Base-by-base conservation (phyloP, 2,888 invertebrate genomes). In the Muscina levida region DNA sequence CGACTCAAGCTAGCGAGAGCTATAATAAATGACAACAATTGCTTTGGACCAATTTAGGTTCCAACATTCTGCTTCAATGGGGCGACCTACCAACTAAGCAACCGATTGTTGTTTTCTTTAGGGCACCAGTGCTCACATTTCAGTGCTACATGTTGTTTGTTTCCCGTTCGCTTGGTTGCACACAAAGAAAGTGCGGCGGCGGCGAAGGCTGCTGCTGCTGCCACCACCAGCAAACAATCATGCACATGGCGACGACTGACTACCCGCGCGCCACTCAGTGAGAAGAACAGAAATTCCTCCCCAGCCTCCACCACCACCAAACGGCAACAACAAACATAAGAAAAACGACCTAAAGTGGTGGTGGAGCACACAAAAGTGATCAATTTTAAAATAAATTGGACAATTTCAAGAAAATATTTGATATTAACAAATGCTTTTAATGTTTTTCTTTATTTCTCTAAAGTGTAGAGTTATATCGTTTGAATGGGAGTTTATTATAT, bases 341-440 rank as follows among this genome's bases (percentile, higher is more conserved):
- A 53, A 53, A 53, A 53, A 53, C 53, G 53, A 22, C 24, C 13
- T 24, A 53, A 53, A 53, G 22, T 53, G 22, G 24, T 53, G 22
- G 8, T 53, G 53, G 24, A 53, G 53, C 22, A 53, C 53, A 53
- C 53, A 53, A 53, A 24, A 53, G 53, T 53, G 53, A 53, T 62
- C 62, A 62, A 62, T 62, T 62, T 62, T 10, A 22, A 62, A 62
- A 62, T 62, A 62, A 62, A 62, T 62, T 62, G 62, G 62, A 62
- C 62, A 62, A 62, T 62, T 62, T 62, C 62, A 11, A 22, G 17
- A 62, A 62, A 62, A 62, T 62, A 62, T 62, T 62, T 62, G 62
- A 62, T 62, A 62, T 62, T 62, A 62, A 62, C 62, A 62, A 62
- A 62, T 62, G 62, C 62, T 62, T 62, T 62, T 62, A 62, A 62